A percentile compares a stretch with the other conserved stretches of the same genome.
Conservation (phyloP, 2,113 vertebrate genomes). For the Saguinus imperator region DNA sequence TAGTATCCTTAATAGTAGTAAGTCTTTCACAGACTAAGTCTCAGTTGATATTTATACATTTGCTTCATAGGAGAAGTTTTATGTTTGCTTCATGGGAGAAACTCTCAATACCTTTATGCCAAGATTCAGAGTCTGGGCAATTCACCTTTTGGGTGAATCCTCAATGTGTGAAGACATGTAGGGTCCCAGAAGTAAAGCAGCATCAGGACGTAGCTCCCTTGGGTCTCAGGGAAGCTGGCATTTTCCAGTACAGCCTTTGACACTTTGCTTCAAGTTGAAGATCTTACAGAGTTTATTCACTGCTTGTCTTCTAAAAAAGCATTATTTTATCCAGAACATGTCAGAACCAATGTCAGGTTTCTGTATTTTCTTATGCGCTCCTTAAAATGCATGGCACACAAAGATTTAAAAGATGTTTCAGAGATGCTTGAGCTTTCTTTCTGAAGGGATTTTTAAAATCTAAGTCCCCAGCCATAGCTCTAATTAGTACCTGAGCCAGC, state of each 20-base stretch:
- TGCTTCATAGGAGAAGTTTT: background rate
- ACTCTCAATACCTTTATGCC: background rate
- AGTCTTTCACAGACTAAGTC: background rate
- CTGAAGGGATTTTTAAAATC: background rate
- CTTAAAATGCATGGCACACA: background rate
- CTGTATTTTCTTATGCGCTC: background rate
- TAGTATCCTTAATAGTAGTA: background rate
- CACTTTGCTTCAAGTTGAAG: background rate
- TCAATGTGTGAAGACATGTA: background rate
- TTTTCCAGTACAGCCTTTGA: background rate
- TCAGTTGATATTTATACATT: background rate
- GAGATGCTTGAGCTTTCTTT: conserved; percentile 3
- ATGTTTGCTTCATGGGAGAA: background rate
- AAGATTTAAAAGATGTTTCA: background rate
- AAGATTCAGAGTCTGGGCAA: background rate
- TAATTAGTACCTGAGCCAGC: background rate
- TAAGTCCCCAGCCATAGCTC: background rate
- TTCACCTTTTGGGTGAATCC: background rate
- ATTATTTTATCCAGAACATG: background rate
- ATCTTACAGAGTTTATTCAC: background rate
- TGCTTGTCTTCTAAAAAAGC: background rate
- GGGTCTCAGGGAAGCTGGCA: background rate
- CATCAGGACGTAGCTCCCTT: accelerated
- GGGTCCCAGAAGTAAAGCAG: background rate
- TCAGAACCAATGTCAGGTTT: background rate